Base-by-base conservation (phyloP, 2,113 vertebrate species). In the Trematocara stigmaticum region DNA sequence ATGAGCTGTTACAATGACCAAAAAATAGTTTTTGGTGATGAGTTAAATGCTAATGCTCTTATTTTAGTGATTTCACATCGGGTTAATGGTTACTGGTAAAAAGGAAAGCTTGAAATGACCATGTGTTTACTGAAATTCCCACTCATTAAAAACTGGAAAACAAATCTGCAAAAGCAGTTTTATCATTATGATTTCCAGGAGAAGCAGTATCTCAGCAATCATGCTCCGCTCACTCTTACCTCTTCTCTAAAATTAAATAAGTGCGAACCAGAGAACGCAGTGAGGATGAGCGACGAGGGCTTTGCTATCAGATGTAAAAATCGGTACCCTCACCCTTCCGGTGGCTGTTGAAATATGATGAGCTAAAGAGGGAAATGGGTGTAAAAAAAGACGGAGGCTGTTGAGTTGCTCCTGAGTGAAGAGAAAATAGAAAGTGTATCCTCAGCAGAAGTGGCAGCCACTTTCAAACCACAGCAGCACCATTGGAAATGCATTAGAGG, bases 241-340 rank as follows among this genome's bases (percentile, higher is more conserved):
- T 94, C 91, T 83, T 79, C 81, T 61, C 91, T 51, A 79, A 89
- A 94, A 94, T 93, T 88, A 89, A 93, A 95, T 95, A 89, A 93
- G 94, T 91, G 90, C 61, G 87, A 87, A 89, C 92, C 91, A 86
- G 88, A 82, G 88, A 83, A 84, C 40, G 31, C 69, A 31, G 86
- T 49, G 91, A 84, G 87, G 83, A 92, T 93, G 92, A 95, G 92
- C 89, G 85, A 95, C 93, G 93, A 88, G 34, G 79, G 86, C 89
- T 92, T 89, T 81, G 84, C 80, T 91, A 90, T 95, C 93, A 87
- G 90, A 92, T 91, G 89, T 92, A 92, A 87, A 93, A 95, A 92
- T 91, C 93, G 55, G 90, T 89, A 83, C 86, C 79, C 84, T 88
- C 85, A 59, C 79, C 93, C 92, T 83, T 90, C 85, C 15, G 56